Evolutionary conservation across 2,888 invertebrate species (phyloP).

Genomic region (Theodoxus fluviatilis): DNA sequence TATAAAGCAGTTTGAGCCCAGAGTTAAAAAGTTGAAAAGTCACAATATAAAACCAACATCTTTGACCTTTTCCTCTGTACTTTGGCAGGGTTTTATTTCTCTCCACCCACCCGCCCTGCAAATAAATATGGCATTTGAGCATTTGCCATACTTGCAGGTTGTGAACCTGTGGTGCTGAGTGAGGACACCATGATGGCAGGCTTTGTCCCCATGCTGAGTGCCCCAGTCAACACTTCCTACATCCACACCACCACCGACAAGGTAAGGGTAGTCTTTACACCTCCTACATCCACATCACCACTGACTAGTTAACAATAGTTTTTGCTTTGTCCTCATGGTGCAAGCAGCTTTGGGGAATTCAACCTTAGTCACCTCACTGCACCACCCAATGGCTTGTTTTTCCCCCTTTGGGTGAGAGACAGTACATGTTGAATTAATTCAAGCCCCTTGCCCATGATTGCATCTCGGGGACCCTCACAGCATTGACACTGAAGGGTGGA

Average conservation of each 20-base stretch:
- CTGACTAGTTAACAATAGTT: conserved; percentile 73
- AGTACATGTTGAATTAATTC: no score
- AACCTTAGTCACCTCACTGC: no score
- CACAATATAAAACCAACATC: not conserved
- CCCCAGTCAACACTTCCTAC: conserved; percentile 76
- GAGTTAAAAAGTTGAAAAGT: not conserved
- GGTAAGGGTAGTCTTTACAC: conserved; percentile 71
- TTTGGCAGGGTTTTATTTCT: no score
- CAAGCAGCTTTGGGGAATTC: not conserved
- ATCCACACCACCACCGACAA: conserved; percentile 73
- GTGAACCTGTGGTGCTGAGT: conserved; percentile 72
- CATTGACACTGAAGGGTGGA: no score
- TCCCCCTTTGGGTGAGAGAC: no score
- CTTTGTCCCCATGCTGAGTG: conserved; percentile 81
- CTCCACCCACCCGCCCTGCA: no score
- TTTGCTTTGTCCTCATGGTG: conserved; percentile 51
- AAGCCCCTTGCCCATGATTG: no score
- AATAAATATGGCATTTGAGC: no score
- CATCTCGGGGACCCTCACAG: no score
- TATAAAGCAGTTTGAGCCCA: no score
- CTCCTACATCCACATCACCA: conserved; percentile 72
- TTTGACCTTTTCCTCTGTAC: no score
- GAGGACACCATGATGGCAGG: conserved; percentile 73
- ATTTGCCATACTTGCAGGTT: conserved; percentile 68
- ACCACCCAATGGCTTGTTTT: no score